Base-by-base conservation (phyloP, 2,888 invertebrate genomes). In the Ormyrus nitidulus region DNA sequence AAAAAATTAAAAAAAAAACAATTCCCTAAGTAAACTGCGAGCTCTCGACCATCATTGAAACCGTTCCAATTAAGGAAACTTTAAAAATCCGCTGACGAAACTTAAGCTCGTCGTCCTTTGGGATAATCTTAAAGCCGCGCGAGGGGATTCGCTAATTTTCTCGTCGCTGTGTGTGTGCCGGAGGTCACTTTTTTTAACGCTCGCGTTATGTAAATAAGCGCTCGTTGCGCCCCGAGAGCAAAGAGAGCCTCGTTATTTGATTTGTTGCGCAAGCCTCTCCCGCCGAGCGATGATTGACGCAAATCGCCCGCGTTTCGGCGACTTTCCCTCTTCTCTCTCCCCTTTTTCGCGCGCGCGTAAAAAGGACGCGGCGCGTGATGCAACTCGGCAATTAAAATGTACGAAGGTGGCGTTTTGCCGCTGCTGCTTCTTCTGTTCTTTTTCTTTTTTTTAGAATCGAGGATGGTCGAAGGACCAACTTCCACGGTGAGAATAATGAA, bases 261-360 rank as follows among this genome's bases (percentile, higher is more conserved):
- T 77, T 77, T 65, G 70, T 77, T 74, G 66, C 69, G 73, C 65
- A 77, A 80, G 53, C 34, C 34, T 3, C 34, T 0, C 49, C n/a
- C 5, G 49, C 13, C 13, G 5, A 11, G 4, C 54, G 58, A 54
- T 58, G 73, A 77, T 75, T 77, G 77, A 77, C 73, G 69, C 49
- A 73, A 65, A 80, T 77, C 62, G 68, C 68, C n/a, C 68, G 56
- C 13, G 44, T 68, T 62, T 76, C 68, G 59, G n/a, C 48, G 66
- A 3, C 64, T 69, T 48, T 69, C 54, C 19, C 54, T 70, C 19
- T 61, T 70, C n/a, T 9, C 54, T 62, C 11, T 13, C 4, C 5
- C 13, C 59, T 62, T 49, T 69, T 69, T 58, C 58, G 5, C 11
- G 8, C 53, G 44, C 11, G 19, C 48, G 66, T 51, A 34, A 34